Conservation (phyloP, 2,797 vertebrate genomes). For the Odontamblyopus lacepedii region DNA sequence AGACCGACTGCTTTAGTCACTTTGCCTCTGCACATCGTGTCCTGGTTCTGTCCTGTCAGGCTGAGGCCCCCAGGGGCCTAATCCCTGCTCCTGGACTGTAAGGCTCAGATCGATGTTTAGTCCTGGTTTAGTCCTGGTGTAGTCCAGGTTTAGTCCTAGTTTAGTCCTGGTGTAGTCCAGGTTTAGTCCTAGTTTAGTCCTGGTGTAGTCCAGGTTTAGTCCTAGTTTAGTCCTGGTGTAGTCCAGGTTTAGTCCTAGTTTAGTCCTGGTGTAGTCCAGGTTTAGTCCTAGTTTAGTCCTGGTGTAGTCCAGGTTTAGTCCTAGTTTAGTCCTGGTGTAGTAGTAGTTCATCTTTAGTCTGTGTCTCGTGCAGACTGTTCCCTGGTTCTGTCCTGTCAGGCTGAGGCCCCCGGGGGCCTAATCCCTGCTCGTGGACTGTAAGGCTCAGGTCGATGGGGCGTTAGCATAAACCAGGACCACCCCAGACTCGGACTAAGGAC, state of each 20-base stretch:
- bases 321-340: background rate
- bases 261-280: background rate
- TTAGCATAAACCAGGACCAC: constrained; percentile 14
- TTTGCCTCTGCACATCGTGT: too few relatives aligned
- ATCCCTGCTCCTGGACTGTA: background rate
- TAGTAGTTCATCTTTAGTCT: background rate
- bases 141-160: background rate
- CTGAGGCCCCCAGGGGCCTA: background rate
- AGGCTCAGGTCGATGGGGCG: background rate
- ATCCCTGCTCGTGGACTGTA: background rate
- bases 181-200: background rate
- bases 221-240: too few relatives aligned
- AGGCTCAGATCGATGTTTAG: background rate
- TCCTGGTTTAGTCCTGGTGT: background rate
- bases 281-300: too few relatives aligned
- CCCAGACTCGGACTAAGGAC: background rate
- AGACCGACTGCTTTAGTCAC: too few relatives aligned
- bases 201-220: background rate
- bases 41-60: background rate
- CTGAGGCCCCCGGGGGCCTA: background rate
- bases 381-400: background rate
- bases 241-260: background rate
- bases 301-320: too few relatives aligned
- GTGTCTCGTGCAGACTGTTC: background rate
- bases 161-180: background rate